These are phyloP conservation scores for Todus mexicanus DNA, from an alignment of 2,797 vertebrate species.

Conservation along the genomic window DNA sequence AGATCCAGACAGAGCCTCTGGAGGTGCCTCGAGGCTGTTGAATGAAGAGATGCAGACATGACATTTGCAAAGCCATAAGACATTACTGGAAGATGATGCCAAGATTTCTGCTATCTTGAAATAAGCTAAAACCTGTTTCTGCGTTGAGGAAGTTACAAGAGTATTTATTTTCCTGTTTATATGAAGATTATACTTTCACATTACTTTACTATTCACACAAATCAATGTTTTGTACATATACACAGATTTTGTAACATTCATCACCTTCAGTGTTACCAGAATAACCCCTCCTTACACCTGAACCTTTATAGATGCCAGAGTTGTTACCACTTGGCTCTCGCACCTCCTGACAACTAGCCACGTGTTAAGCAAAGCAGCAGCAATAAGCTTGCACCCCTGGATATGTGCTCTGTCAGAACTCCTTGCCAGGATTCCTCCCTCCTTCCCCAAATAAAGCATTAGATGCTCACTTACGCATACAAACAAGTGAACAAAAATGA, in stretches of 20 bases:
- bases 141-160: background rate
- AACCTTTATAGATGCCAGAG: background rate
- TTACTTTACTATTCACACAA: background rate
- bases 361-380: background rate
- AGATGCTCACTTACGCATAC: background rate
- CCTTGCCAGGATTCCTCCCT: background rate
- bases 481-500: background rate
- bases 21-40: background rate
- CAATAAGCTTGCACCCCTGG: background rate
- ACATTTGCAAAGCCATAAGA: background rate
- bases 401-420: background rate
- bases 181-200: background rate
- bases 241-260: background rate
- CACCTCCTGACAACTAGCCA: background rate
- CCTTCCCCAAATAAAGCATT: background rate
- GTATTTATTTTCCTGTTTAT: background rate
- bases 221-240: background rate
- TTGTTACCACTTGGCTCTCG: background rate
- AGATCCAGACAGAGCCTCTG: background rate
- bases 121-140: background rate
- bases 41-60: background rate
- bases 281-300: background rate
- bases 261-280: background rate
- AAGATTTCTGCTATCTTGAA: background rate
- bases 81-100: background rate